Evolutionary conservation across 2,888 invertebrate genomes (phyloP).

Genomic region (Trachelus iudaicus): DNA sequence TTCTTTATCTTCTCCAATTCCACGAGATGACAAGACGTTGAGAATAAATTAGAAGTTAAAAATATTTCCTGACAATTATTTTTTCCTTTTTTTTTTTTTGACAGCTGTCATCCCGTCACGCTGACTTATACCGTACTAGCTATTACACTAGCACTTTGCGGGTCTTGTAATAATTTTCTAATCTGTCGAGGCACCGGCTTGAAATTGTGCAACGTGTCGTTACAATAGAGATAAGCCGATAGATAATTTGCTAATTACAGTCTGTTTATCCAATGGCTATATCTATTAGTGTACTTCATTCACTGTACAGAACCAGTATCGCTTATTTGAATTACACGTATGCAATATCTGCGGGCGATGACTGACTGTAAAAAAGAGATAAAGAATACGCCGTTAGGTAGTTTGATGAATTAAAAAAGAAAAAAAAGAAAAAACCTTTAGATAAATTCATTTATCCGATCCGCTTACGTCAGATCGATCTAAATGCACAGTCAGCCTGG

Average conservation of each 20-base stretch:
- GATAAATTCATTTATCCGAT: slow-evolving; percentile 10
- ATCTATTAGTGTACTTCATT: neutral
- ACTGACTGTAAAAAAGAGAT: neutral
- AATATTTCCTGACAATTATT: neutral
- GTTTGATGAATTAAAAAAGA: neutral
- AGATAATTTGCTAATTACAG: neutral
- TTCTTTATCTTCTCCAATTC: neutral
- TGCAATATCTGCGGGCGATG: neutral
- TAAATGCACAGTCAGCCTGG: neutral
- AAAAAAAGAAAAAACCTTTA: neutral
- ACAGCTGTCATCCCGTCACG: neutral
- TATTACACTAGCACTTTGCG: neutral
- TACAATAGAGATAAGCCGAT: neutral
- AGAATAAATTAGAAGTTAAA: neutral
- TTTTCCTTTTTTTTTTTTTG: neutral
- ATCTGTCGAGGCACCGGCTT: no score
- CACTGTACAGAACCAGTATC: neutral
- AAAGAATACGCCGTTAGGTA: neutral
- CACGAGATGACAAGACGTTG: neutral
- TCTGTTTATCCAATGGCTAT: no score
- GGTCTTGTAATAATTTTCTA: neutral
- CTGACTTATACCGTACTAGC: neutral
- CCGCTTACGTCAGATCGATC: neutral
- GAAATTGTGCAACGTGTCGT: no score
- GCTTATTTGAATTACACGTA: neutral